phyloP scores from a whole-genome alignment of 1,140 invertebrate species.

The Steinernema khuongi region DNA sequence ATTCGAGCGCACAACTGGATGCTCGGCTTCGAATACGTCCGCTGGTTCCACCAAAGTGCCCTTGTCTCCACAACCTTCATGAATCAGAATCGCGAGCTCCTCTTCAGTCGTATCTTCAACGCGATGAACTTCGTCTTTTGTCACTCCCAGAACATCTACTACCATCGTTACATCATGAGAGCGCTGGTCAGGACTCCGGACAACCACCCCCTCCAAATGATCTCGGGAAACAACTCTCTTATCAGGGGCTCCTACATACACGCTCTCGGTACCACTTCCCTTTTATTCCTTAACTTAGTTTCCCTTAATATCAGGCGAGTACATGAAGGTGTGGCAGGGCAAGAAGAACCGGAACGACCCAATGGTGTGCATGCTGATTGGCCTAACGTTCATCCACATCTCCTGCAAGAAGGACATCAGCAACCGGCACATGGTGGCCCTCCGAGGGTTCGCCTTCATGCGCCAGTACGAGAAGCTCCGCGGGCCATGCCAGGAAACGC shows the following conservation, averaged over 20 bases:
- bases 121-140: constrained; percentile 58
- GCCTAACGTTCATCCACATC: constrained; percentile 55
- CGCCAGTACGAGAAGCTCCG: constrained; percentile 44
- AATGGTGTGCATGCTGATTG: constrained; percentile 48
- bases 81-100: not conserved
- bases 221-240: constrained; percentile 57
- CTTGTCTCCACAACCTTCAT: not conserved
- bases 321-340: constrained; percentile 43
- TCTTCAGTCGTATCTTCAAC: constrained; percentile 42
- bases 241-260: constrained; percentile 57
- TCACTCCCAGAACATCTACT: constrained; percentile 51
- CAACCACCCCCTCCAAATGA: constrained; percentile 47
- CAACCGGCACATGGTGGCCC: constrained; percentile 48
- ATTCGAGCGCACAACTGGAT: constrained; percentile 48
- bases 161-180: constrained; percentile 55
- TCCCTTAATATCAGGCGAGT: constrained; percentile 42
- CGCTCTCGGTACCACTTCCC: constrained; percentile 46
- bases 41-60: constrained; percentile 37
- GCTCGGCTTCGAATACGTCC: constrained; percentile 53
- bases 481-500: constrained; percentile 41
- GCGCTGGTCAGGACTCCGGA: constrained; percentile 45
- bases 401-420: constrained; percentile 58
- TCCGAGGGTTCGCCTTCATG: constrained; percentile 52
- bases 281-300: constrained; percentile 14
- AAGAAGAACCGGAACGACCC: constrained; percentile 44